Evolutionary conservation across 2,797 vertebrate species (phyloP).

Genomic region (Sitta carolinensis): DNA sequence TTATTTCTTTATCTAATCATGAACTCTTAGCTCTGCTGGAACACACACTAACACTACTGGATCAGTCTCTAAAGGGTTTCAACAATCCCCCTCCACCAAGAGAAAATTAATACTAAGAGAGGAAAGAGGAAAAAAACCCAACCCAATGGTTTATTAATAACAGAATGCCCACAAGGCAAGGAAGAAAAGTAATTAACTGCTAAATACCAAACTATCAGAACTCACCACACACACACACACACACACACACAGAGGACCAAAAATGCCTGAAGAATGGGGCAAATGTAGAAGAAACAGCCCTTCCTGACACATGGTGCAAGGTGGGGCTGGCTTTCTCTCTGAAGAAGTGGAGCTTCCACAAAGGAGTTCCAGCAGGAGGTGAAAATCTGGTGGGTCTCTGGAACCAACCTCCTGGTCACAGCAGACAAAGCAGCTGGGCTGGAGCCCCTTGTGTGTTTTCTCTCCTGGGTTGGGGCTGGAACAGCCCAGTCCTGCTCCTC

Average conservation of each 20-base stretch:
- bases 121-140: neutral
- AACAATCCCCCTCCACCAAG: neutral
- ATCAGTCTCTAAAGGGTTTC: neutral
- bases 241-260: neutral
- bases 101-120: neutral
- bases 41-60: neutral
- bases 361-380: neutral
- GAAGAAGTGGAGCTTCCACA: neutral
- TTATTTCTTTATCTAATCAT: neutral
- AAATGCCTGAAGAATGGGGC: neutral
- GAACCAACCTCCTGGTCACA: accelerated
- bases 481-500: neutral
- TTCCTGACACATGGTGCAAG: accelerated
- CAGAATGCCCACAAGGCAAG: neutral
- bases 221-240: neutral
- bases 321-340: neutral
- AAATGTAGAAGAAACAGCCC: neutral
- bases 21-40: neutral
- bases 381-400: neutral
- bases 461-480: neutral
- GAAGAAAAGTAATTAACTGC: neutral
- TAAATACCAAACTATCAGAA: neutral
- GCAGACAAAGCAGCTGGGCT: neutral
- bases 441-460: neutral
- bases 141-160: neutral